Base-by-base conservation (phyloP, 2,797 vertebrate genomes). In the Pseudopleuronectes americanus region DNA sequence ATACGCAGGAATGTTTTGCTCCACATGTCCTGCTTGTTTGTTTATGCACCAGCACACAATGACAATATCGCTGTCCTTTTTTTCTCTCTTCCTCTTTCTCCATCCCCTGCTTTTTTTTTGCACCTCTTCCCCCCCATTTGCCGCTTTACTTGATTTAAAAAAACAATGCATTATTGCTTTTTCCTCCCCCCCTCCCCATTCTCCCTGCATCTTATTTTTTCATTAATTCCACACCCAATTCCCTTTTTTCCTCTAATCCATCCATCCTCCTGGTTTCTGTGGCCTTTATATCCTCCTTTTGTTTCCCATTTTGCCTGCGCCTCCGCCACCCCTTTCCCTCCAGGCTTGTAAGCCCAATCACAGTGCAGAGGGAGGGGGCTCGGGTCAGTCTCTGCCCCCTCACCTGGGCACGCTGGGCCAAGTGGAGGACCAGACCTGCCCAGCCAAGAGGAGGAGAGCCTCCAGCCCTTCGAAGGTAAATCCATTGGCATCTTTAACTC, bases 321-420 rank as follows among this genome's bases (percentile, higher is more conserved):
- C 57, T 58, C 66, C 48, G 5, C 68, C 69, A 6, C 8, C 71
- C 51, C 41, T 14, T 41, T n/a, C 31, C 58, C 51, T 81, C 53
- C 97, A 99, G 96, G 97, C 97, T 92, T 99, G 96, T 95, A 99
- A 98, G 95, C 96, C 96, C 95, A 96, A 97, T 94, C 97, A 96
- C 94, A 96, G 95, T 92, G 95, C 94, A 91, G 98, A 99, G 95
- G 95, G 96, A 84, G 96, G 96, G 93, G 95, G 95, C 93, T 87
- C 89, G 6, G 88, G 83, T 56, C 92, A 81, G 76, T 79, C 92
- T 68, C 81, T 93, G 74, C 92, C 92, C 65, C 90, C 92, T 79
- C 92, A 93, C 78, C 93, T 94, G 55, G 84, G 90, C 93, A 90
- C 96, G 83, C 92, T 98, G 93, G 96, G 94, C 93, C 97, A 96